Evolutionary conservation across 2,113 vertebrate species (phyloP).

Genomic region (Syrmaticus mikado): DNA sequence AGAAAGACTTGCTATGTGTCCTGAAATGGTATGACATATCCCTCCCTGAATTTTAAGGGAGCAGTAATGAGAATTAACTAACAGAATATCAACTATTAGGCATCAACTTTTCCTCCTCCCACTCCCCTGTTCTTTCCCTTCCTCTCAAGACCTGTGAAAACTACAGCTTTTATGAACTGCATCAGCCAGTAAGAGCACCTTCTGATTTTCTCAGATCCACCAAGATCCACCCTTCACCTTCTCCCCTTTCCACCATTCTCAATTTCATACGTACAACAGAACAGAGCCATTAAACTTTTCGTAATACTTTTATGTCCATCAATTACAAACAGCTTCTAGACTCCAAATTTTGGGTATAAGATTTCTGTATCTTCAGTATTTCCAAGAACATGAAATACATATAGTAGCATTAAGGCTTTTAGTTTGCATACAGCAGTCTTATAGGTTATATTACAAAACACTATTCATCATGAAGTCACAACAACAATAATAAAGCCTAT

Average conservation of each 20-base stretch:
- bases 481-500: neutral
- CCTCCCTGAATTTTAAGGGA: neutral
- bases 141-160: neutral
- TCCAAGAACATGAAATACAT: neutral
- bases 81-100: neutral
- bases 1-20: neutral
- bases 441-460: neutral
- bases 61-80: neutral
- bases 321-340: neutral
- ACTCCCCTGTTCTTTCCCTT: neutral
- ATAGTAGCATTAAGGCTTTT: neutral
- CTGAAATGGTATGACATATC: neutral
- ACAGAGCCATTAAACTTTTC: neutral
- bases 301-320: neutral
- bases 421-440: too few species aligned
- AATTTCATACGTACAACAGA: neutral
- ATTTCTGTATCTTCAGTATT: neutral
- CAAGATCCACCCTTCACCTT: slow-evolving; percentile 7
- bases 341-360: too few species aligned
- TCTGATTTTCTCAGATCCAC: neutral
- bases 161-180: neutral
- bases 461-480: neutral
- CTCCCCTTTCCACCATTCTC: neutral
- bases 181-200: neutral
- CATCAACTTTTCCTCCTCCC: neutral